phyloP scores from a whole-genome alignment of 2,888 invertebrate genomes.

The Strigamia crassipes region DNA sequence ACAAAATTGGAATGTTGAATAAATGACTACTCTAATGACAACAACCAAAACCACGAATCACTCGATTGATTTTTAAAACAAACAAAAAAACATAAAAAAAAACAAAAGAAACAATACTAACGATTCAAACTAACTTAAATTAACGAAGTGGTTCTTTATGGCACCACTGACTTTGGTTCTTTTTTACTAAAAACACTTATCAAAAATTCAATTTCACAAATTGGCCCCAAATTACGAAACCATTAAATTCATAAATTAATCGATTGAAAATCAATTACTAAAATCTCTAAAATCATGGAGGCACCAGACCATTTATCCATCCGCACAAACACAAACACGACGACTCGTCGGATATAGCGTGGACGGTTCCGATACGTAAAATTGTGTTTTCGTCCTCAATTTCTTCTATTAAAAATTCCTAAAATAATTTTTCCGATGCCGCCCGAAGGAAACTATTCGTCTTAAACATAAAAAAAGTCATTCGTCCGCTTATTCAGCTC shows the following conservation, averaged over 20 bases:
- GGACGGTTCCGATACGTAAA: too few species aligned
- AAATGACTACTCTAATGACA: background rate
- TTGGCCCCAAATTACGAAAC: too few species aligned
- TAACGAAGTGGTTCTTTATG: background rate
- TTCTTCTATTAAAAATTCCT: too few species aligned
- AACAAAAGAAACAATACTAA: background rate
- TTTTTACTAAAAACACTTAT: background rate
- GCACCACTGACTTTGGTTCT: background rate
- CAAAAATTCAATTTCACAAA: background rate
- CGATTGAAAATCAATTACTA: too few species aligned
- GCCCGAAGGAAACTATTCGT: too few species aligned
- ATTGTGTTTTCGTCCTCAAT: too few species aligned
- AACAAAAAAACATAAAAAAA: background rate
- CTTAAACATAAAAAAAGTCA: too few species aligned
- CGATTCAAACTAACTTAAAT: background rate
- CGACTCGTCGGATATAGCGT: too few species aligned
- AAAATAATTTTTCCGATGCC: background rate
- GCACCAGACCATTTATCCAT: too few species aligned
- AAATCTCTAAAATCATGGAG: too few species aligned
- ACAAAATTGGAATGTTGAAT: background rate
- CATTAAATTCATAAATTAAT: too few species aligned
- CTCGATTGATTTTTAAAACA: background rate
- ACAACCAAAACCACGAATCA: background rate
- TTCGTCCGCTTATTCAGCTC: background rate
- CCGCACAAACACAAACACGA: too few species aligned